Conservation (phyloP, 2,113 vertebrate species). For the Crypturellus undulatus region DNA sequence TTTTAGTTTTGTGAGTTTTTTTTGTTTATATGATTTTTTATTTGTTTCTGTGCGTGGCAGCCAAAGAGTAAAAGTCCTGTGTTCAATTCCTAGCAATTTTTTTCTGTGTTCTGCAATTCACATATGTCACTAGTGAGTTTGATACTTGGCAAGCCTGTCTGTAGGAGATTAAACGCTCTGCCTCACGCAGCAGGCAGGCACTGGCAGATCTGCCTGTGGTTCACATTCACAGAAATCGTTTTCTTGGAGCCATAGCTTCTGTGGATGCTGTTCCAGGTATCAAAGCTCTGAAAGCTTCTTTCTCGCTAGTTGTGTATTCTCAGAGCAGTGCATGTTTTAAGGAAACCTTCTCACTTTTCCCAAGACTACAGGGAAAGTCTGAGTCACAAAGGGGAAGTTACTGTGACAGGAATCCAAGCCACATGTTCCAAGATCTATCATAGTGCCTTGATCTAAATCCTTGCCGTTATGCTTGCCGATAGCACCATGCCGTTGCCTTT, state of each 20-base stretch:
- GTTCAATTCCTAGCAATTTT: neutral
- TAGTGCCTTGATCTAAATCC: neutral
- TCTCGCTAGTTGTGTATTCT: neutral
- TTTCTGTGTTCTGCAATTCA: neutral
- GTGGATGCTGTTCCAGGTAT: fast-evolving
- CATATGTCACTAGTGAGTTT: neutral
- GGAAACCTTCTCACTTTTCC: fast-evolving
- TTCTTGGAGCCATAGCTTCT: neutral
- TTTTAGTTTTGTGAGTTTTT: neutral
- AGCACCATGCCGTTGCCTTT: fast-evolving
- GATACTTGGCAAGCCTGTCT: neutral
- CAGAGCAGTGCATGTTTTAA: neutral
- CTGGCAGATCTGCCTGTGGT: neutral
- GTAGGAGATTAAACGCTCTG: neutral
- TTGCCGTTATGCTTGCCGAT: too few relatives aligned
- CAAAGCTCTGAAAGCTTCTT: neutral
- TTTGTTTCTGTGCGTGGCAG: neutral
- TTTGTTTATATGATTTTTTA: neutral
- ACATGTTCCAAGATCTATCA: neutral
- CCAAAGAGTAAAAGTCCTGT: fast-evolving
- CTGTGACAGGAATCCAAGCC: fast-evolving
- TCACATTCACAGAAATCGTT: neutral
- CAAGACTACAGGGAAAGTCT: neutral
- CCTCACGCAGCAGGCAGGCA: fast-evolving
- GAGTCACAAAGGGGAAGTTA: neutral